Evolutionary conservation across 2,888 invertebrate genomes (phyloP), one percentile per base, ranked within the genome.

Genomic region (Arge pagana): DNA sequence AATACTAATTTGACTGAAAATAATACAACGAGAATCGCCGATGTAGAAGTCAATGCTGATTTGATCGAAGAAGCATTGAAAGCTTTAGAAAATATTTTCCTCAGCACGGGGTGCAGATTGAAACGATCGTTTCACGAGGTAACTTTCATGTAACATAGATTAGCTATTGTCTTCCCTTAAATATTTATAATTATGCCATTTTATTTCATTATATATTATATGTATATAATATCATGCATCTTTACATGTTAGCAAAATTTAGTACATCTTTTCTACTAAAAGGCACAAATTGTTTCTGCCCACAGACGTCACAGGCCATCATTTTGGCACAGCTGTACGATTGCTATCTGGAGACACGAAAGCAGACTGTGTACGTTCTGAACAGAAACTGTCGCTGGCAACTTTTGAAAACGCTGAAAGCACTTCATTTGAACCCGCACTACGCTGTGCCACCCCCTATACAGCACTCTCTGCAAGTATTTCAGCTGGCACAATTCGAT

Each of bases 381-480:
- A 59, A 63, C 48, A 4, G 37, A 4, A 36, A 55, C 3, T 74
- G 70, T 23, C 66, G 74, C 30, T 48, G 72, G 4, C 56, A 68
- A 53, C 58, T 76, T 23, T 37, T 76, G n/a, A 64, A 56, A 54
- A 56, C 60, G 11, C 54, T 75, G 26, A 63, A 62, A 53, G 58
- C 62, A 16, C 52, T 75, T 31, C 64, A 69, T 52, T 54, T 68
- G 35, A 64, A 66, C 58, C 63, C 69, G 19, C 67, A 74, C 59
- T 58, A 60, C n/a, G 54, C 54, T 23, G 54, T 54, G 3, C 58
- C 66, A 24, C 55, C 66, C n/a, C 68, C 72, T 3, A 64, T 66
- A 0, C 67, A 71, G 40, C 66, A 70, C 56, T 65, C 63, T n/a
- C 53, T 72, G 16, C 61, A 70, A 57, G 63, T 74, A 53, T 72